These are phyloP conservation scores for Blera fallax DNA, from an alignment of 2,888 invertebrate genomes.

Conservation along the genomic window DNA sequence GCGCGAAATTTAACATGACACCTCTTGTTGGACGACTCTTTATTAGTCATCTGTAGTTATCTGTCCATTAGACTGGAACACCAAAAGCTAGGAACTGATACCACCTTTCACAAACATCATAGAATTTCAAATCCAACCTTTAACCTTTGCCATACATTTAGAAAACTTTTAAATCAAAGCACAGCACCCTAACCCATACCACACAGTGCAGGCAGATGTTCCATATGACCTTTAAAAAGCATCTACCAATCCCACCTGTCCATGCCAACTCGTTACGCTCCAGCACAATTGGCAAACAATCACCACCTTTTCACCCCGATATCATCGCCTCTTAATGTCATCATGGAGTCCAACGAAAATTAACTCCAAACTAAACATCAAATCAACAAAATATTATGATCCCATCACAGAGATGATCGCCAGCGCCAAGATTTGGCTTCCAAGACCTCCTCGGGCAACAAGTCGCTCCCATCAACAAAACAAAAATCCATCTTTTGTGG, in stretches of 20 bases:
- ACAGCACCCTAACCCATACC: constrained; percentile 6
- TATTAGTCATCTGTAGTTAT: too few relatives aligned
- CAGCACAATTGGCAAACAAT: constrained; percentile 48
- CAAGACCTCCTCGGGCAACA: neutral
- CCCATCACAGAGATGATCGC: constrained; percentile 45
- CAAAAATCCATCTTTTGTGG: neutral
- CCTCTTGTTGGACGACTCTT: too few relatives aligned
- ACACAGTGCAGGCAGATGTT: constrained; percentile 21
- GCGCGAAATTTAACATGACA: too few relatives aligned
- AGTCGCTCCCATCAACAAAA: neutral
- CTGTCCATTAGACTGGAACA: too few relatives aligned
- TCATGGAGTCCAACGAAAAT: constrained; percentile 36
- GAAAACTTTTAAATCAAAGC: neutral
- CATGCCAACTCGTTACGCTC: neutral
- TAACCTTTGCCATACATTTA: constrained; percentile 1
- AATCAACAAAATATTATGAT: constrained; percentile 50
- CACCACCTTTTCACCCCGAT: constrained; percentile 69
- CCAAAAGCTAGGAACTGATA: too few relatives aligned
- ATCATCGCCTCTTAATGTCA: constrained; percentile 60
- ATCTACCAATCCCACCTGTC: constrained; percentile 36
- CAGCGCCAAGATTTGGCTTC: neutral
- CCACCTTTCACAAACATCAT: too few relatives aligned
- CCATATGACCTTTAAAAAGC: constrained; percentile 44
- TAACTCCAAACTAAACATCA: constrained; percentile 41
- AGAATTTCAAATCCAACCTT: neutral